Evolutionary conservation across 2,113 vertebrate species (phyloP), one percentile per base, ranked within the genome.

Genomic region (Python bivittatus): DNA sequence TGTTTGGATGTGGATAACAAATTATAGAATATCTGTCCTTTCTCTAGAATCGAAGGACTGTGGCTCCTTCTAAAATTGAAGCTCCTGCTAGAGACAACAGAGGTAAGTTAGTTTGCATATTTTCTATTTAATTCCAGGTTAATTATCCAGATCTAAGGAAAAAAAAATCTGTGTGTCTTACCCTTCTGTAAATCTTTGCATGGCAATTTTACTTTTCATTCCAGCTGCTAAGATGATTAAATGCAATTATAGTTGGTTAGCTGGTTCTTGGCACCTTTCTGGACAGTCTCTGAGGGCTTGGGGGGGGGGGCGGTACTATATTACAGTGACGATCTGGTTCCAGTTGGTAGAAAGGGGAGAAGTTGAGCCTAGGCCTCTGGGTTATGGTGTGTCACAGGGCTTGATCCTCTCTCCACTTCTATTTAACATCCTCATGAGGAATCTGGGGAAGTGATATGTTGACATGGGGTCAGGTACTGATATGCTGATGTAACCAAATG

Each of bases 61-160:
- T 98, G 89, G 94, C 96, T 25, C 94, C 98, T 95, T 6, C 97
- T 91, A 99, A 99, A 96, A 98, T 98, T 95, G 99, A 99, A 9
- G 96, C 95, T 5, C 97, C 98, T 94, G 95, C 97, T 27, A 98
- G 98, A 96, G 99, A 99, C 95, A 99, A 99, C 95, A 98, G 99
- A 99, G 99, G 99, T 99, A 97, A 90, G 96, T 48, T 85, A 53
- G 27, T 90, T 94, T 4, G 20, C 42, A 57, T 61, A 1, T 54
- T 87, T 79, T 88, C 25, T 1, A 52, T 94, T 95, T 93, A 91
- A 88, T 68, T 0, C 1, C 7, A 92, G 3, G 23, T 89, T 64
- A 7, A 85, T 48, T 88, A 7, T 83, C 53, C 4, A 29, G 7
- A 13, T 88, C 27, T 23, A n/a, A 20, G 20, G n/a, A 12, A 33